Conservation (phyloP, 2,888 invertebrate genomes). For the Strigamia maritima region DNA sequence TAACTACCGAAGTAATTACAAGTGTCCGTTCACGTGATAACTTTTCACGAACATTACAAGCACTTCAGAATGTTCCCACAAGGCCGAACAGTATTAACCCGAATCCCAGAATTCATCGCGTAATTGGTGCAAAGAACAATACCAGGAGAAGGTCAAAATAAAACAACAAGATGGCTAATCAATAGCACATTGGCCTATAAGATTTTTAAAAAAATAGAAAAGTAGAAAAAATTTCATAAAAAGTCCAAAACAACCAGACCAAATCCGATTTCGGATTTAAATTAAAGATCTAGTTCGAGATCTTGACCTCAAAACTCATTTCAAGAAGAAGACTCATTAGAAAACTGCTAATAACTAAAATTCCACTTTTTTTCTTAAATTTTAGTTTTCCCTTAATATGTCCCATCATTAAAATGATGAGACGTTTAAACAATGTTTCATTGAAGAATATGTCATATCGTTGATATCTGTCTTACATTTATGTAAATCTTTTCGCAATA, state of each 20-base stretch:
- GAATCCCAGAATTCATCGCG: constrained; percentile 34
- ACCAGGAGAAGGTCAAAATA: not conserved
- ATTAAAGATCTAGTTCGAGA: not conserved
- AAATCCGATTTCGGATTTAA: constrained; percentile 23
- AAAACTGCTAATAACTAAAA: not conserved
- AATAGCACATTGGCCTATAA: constrained; percentile 29
- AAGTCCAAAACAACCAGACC: constrained; percentile 2
- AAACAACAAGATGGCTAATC: constrained; percentile 30
- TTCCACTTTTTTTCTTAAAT: too few species aligned
- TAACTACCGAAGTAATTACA: not conserved
- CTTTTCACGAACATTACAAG: constrained; percentile 5
- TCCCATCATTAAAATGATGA: too few species aligned
- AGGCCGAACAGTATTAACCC: constrained; percentile 20
- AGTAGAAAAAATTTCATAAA: not conserved
- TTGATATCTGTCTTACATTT: too few species aligned
- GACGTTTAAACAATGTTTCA: too few species aligned
- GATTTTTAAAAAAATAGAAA: not conserved
- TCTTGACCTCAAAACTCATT: constrained; percentile 11
- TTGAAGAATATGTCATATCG: too few species aligned
- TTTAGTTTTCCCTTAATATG: too few species aligned
- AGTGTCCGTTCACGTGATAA: not conserved
- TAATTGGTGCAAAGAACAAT: constrained; percentile 31
- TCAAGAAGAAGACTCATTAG: not conserved
- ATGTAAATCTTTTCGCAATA: too few species aligned
- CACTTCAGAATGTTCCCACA: constrained; percentile 14